Evolutionary conservation across 2,113 vertebrate genomes (phyloP), one percentile per base, ranked within the genome.

Genomic region (Syngnathus scovelli): DNA sequence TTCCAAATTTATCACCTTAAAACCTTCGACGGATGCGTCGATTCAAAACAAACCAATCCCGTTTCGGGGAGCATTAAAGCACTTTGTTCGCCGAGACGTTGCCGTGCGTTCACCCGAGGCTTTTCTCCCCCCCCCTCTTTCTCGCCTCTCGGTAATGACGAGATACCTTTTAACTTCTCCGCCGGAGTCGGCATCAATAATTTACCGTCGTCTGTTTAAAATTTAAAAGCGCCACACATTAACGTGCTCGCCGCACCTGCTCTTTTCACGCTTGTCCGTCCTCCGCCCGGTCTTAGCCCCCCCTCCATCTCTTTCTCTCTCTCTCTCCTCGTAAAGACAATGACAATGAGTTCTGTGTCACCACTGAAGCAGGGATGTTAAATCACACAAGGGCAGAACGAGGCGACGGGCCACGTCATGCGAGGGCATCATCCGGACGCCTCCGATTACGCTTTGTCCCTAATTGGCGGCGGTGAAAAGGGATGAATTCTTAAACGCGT

Each of bases 101-200:
- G 21, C 39, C 70, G 78, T 67, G 76, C 77, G 63, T 76, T 81
- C 65, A 70, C 81, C 49, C 63, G 64, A 73, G 71, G 75, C 74
- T 74, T 81, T 69, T 4, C 9, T 4, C 9, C 12, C 12, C 74
- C 68, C 70, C 75, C 75, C 68, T 74, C 77, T 73, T 72, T 71
- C 79, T 81, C 78, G 83, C 68, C 77, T 78, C 71, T 63, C 76
- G 51, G 86, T 89, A 90, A 91, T 86, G 89, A 90, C 79, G 81
- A 90, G 89, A 87, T 91, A 89, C 91, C 88, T 91, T 90, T 92
- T 91, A 91, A 91, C 89, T 92, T 86, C 87, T 80, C 89, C 89
- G 86, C 88, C 88, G 77, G 88, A 90, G 88, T 82, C 78, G 43
- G 71, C 84, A 89, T 92, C 85, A 92, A 92, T 91, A 85, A 91